Conservation (phyloP, 1,140 invertebrate species). For the Ctenoplectra terminalis region DNA sequence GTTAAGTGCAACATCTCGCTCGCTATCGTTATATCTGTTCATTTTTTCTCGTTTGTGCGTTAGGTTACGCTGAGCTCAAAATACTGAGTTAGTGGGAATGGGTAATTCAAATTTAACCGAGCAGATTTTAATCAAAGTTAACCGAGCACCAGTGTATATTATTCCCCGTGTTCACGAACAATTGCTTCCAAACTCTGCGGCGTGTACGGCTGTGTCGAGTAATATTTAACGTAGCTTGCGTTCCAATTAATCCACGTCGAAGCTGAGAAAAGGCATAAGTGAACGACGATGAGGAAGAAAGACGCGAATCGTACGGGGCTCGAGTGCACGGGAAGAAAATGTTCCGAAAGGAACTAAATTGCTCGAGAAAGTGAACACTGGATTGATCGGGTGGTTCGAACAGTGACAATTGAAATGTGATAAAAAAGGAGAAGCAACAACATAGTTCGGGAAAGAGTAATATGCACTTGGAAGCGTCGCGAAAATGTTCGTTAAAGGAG, state of each 20-base stretch:
- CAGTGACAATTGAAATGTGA: slow-evolving; percentile 35
- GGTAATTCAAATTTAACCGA: too few species aligned
- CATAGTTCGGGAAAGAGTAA: not conserved
- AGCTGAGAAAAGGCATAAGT: not conserved
- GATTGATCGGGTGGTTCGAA: not conserved
- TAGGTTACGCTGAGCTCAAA: too few species aligned
- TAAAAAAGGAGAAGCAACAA: not conserved
- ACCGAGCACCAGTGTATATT: too few species aligned
- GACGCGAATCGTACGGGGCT: not conserved
- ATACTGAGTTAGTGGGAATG: too few species aligned
- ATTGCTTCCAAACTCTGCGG: not conserved
- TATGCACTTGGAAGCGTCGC: slow-evolving; percentile 10
- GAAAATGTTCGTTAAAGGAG: slow-evolving; percentile 24
- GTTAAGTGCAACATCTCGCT: too few species aligned
- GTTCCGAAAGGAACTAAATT: not conserved
- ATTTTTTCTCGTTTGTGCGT: too few species aligned
- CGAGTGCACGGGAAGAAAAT: not conserved
- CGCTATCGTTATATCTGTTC: too few species aligned
- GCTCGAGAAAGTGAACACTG: not conserved
- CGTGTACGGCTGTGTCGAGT: not conserved
- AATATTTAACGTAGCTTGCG: not conserved
- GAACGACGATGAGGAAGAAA: not conserved
- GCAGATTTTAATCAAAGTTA: too few species aligned
- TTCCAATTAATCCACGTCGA: not conserved
- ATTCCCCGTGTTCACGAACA: not conserved